Evolutionary conservation across 2,888 invertebrate species (phyloP).

Genomic region (Campaea margaritaria): DNA sequence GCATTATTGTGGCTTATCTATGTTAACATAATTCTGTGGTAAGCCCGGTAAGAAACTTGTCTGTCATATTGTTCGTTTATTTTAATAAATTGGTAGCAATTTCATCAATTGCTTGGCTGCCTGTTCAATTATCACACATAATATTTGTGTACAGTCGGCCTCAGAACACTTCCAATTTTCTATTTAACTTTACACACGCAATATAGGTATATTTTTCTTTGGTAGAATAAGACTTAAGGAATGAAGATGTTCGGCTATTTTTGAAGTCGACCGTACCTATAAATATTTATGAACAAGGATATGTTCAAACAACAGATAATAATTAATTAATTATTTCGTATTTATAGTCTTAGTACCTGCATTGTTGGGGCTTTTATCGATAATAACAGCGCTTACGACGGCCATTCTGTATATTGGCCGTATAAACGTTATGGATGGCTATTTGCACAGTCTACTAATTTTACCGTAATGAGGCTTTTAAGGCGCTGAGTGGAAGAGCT

Average conservation of each 20-base stretch:
- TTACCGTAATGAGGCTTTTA: conserved; percentile 31
- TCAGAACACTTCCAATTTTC: too few relatives aligned
- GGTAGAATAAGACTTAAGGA: too few relatives aligned
- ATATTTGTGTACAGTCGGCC: neutral
- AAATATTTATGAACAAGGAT: too few relatives aligned
- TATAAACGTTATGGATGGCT: conserved; percentile 44
- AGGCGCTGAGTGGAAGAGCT: too few relatives aligned
- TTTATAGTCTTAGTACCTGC: conserved; percentile 4
- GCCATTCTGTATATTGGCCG: conserved; percentile 47
- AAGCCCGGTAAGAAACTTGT: conserved; percentile 27
- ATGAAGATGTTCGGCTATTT: too few relatives aligned
- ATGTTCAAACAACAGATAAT: too few relatives aligned
- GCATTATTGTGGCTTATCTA: conserved; percentile 49
- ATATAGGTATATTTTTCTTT: too few relatives aligned
- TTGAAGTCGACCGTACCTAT: too few relatives aligned
- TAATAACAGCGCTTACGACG: conserved; percentile 41
- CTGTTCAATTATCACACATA: neutral
- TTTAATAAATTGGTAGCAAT: conserved; percentile 28
- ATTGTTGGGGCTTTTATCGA: conserved; percentile 46
- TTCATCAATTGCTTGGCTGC: conserved; percentile 2
- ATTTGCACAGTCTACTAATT: conserved; percentile 33
- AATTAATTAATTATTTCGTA: too few relatives aligned
- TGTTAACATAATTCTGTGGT: conserved; percentile 42
- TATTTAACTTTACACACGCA: too few relatives aligned
- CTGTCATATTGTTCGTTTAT: conserved; percentile 25